A percentile compares a stretch with the other conserved stretches of the same genome.
Conservation (phyloP, 1,140 invertebrate genomes). For the Diploscapter pachys region DNA sequence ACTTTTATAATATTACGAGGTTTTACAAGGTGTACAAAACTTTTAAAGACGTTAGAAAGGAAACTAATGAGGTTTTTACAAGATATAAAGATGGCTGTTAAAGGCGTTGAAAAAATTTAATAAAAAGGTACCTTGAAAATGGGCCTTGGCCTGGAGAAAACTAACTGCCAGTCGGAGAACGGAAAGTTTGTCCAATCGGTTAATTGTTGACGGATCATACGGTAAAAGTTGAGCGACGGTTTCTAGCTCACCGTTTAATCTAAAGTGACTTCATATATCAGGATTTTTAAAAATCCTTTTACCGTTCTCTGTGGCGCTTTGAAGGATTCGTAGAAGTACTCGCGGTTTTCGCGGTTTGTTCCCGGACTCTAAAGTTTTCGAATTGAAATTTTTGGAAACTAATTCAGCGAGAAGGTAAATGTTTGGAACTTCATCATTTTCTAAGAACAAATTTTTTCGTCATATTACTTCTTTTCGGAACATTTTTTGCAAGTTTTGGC, state of each 20-base stretch:
- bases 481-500: background rate
- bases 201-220: conserved; percentile 94
- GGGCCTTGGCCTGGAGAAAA: conserved; percentile 95
- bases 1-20: too few species aligned
- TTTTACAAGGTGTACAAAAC: too few species aligned
- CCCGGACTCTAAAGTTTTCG: conserved; percentile 38
- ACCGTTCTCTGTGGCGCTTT: conserved; percentile 88
- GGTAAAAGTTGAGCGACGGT: conserved; percentile 92
- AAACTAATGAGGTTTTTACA: too few species aligned
- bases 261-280: background rate
- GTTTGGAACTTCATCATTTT: background rate
- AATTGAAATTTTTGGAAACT: background rate
- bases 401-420: background rate
- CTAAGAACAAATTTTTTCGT: conserved; percentile 2
- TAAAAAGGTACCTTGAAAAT: conserved; percentile 81
- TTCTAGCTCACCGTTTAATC: conserved; percentile 90
- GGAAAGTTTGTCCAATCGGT: conserved; percentile 90
- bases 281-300: background rate
- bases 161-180: conserved; percentile 93
- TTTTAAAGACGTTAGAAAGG: too few species aligned
- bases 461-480: background rate
- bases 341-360: conserved; percentile 32
- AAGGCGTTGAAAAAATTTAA: too few species aligned
- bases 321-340: conserved; percentile 78
- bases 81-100: too few species aligned